These are phyloP conservation scores for Falco naumanni DNA, from an alignment of 2,797 vertebrate species.

Conservation along the genomic window DNA sequence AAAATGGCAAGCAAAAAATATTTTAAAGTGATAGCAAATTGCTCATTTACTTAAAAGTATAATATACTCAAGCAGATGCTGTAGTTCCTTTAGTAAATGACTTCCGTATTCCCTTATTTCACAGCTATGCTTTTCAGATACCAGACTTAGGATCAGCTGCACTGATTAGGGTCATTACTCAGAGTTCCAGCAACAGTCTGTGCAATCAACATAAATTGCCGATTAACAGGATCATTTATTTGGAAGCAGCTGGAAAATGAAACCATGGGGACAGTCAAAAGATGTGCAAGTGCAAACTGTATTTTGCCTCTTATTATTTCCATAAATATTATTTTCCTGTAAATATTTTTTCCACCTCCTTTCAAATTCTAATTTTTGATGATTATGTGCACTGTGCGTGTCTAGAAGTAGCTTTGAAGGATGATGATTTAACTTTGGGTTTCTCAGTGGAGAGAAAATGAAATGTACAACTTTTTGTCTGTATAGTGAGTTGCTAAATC, in stretches of 20 bases:
- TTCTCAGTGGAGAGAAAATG: slow-evolving; percentile 64
- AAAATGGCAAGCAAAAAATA: not conserved
- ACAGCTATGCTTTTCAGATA: not conserved
- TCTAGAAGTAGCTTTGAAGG: slow-evolving; percentile 35
- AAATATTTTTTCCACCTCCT: slow-evolving; percentile 1
- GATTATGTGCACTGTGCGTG: not conserved
- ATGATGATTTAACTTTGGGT: slow-evolving; percentile 54
- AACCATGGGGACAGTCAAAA: not conserved
- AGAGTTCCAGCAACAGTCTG: not conserved
- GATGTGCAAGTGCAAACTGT: not conserved
- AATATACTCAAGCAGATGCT: not conserved
- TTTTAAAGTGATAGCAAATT: not conserved
- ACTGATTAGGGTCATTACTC: slow-evolving; percentile 39
- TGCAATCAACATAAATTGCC: slow-evolving; percentile 39
- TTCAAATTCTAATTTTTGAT: not conserved
- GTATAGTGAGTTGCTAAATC: slow-evolving; percentile 40
- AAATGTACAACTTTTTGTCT: slow-evolving; percentile 64
- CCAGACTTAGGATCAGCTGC: not conserved
- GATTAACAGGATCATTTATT: slow-evolving; percentile 32
- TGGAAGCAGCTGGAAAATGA: slow-evolving; percentile 24
- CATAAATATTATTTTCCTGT: slow-evolving; percentile 4
- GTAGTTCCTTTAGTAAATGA: not conserved
- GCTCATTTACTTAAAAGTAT: not conserved
- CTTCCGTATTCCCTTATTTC: not conserved
- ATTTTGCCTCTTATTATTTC: not conserved